Base-by-base conservation (phyloP, 1,140 invertebrate genomes). In the Solenopsis fugax region DNA sequence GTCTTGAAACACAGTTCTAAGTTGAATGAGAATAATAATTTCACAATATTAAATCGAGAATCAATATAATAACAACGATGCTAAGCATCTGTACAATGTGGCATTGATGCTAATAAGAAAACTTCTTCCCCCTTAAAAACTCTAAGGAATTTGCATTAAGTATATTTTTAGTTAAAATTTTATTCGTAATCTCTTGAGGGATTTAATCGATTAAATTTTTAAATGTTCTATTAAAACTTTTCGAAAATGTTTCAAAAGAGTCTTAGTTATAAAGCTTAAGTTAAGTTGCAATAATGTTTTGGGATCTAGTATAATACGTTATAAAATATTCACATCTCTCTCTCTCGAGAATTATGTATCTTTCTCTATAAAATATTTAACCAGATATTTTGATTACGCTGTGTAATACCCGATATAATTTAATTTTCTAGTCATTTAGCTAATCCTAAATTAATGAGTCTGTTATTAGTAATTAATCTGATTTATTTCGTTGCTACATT, bases 401-500 rank as follows among this genome's bases (percentile, higher is more conserved):
- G 18, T 54, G 18, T 54, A 50, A 41, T 37, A 21, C 7, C 45
- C 45, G 10, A 48, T 13, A 73, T 56, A 4, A 77, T 45, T 41
- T 37, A 52, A 41, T 64, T 62, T 37, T 69, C n/a, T 18, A 24
- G 41, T 69, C 9, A 12, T 81, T 69, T 41, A 48, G 18, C 12
- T 67, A 37, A n/a, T 81, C 64, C 9, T 56, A 56, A 45, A 29
- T 81, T 18, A 58, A 29, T 21, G 6, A 4, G 18, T 1, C 10
- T n/a, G 13, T 10, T 4, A 72, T 73, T 62, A 73, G 71, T 60
- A 82, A 72, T 67, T 34, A 78, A 78, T n/a, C 5, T 54, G 1
- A 37, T 69, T 69, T 56, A 71, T 7, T 81, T 9, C 13, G 16
- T 54, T 10, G n/a, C 18, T 80, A 21, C 16, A 54, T 80, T 9